Evolutionary conservation across 2,113 vertebrate genomes (phyloP), one percentile per base, ranked within the genome.

Genomic region (Pluvianellus socialis): DNA sequence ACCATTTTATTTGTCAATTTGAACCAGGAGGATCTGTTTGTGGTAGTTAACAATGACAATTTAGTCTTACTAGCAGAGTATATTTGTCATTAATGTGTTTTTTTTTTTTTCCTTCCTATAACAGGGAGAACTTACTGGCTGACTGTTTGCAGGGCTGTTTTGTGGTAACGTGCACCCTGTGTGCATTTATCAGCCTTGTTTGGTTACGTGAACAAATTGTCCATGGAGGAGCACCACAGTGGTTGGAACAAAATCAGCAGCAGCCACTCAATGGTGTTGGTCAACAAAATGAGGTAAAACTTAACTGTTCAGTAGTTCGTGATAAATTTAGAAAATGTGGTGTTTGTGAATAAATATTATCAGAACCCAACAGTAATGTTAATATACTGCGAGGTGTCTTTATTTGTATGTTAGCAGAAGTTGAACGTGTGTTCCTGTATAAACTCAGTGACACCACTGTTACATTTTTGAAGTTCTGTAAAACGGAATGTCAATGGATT

Each of bases 121-220:
- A 92, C 97, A 99, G 99, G 96, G 99, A 99, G 89, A 99, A 99
- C 98, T 98, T 99, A 95, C 97, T 99, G 91, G 99, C 99, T 2
- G 99, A 99, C 97, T 99, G 99, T 97, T 98, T 99, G 96, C 99
- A 99, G 97, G 99, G 99, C 74, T 99, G 99, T 95, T 99, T 99
- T 91, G 99, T 99, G 97, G 99, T 99, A 74, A 99, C 99, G 0
- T 99, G 99, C 97, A 99, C 99, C 2, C 98, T 99, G n/a, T 99
- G 99, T 76, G 99, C 99, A 10, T 99, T 99, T 97, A 99, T 99
- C 97, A 99, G 99, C 95, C 98, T 99, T 80, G 99, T 99, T 70
- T 99, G 99, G 99, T 97, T 99, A 77, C 98, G 99, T 91, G 99
- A 99, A 92, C 99, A 99, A 98, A 99, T 99, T 0, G 99, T 99